Evolutionary conservation across 2,888 invertebrate species (phyloP).

Genomic region (Coenonympha arcania): DNA sequence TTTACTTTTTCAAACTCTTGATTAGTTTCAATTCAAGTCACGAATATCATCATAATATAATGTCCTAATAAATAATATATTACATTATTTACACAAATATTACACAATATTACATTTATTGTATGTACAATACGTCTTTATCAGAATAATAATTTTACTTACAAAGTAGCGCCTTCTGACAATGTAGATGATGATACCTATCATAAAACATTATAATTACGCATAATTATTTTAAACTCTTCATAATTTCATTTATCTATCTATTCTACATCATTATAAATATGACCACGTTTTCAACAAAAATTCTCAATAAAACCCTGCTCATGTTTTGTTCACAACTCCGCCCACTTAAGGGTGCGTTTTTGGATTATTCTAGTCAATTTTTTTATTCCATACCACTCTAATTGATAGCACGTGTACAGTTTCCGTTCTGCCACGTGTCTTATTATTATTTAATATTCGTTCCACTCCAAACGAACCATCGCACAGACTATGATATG

Average conservation of each 20-base stretch:
- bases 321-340: slow-evolving; percentile 34
- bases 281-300: slow-evolving; percentile 12
- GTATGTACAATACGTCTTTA: not conserved
- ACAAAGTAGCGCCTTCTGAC: too few species aligned
- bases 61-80: too few species aligned
- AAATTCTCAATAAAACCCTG: slow-evolving; percentile 9
- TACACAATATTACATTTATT: not conserved
- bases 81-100: too few species aligned
- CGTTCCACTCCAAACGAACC: slow-evolving; percentile 47
- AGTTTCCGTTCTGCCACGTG: slow-evolving; percentile 67
- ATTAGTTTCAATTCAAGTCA: too few species aligned
- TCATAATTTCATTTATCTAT: not conserved
- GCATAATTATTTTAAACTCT: not conserved
- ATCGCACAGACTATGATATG: slow-evolving; percentile 32
- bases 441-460: slow-evolving; percentile 61
- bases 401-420: slow-evolving; percentile 71
- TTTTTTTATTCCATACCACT: slow-evolving; percentile 48
- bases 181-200: not conserved
- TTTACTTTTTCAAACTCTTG: too few species aligned
- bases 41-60: too few species aligned
- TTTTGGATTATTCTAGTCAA: slow-evolving; percentile 42
- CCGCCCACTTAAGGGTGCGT: slow-evolving; percentile 47
- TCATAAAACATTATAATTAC: not conserved
- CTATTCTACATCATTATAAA: not conserved
- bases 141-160: too few species aligned